phyloP scores from a whole-genome alignment of 1,140 invertebrate genomes.

The Delia radicum region DNA sequence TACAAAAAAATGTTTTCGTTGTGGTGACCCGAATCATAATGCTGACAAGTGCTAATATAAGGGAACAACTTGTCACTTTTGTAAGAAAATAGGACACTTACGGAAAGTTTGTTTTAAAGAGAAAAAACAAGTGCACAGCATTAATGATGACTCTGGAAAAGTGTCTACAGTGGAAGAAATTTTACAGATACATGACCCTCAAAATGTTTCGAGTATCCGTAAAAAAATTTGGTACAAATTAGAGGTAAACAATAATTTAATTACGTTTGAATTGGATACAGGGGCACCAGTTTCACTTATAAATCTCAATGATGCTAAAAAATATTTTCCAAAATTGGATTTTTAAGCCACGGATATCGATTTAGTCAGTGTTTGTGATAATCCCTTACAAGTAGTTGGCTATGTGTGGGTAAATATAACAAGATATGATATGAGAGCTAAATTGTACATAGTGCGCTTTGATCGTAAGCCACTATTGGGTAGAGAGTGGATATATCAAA shows the following conservation, averaged over 20 bases:
- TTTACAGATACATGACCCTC: not conserved
- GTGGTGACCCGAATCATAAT: constrained; percentile 11
- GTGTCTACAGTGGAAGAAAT: not conserved
- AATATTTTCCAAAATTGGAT: not conserved
- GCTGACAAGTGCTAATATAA: constrained; percentile 19
- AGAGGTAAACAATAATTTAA: not conserved
- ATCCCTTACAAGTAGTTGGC: not conserved
- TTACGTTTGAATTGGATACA: not conserved
- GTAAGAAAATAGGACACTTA: constrained; percentile 26
- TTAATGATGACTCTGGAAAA: not conserved
- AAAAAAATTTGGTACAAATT: constrained; percentile 4
- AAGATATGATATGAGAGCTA: not conserved
- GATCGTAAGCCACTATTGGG: not conserved
- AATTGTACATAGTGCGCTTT: not conserved
- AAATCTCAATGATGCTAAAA: not conserved
- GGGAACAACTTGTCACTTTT: constrained; percentile 13
- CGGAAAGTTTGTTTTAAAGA: constrained; percentile 18
- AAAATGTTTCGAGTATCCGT: not conserved
- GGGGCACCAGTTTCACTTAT: constrained; percentile 24
- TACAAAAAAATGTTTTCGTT: not conserved
- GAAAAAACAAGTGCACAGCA: not conserved
- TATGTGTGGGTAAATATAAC: constrained; percentile 12
- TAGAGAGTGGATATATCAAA: not conserved
- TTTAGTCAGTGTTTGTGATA: no score
- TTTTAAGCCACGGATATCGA: no score